phyloP scores from a whole-genome alignment of 2,888 invertebrate species.

The Clitarchus hookeri region DNA sequence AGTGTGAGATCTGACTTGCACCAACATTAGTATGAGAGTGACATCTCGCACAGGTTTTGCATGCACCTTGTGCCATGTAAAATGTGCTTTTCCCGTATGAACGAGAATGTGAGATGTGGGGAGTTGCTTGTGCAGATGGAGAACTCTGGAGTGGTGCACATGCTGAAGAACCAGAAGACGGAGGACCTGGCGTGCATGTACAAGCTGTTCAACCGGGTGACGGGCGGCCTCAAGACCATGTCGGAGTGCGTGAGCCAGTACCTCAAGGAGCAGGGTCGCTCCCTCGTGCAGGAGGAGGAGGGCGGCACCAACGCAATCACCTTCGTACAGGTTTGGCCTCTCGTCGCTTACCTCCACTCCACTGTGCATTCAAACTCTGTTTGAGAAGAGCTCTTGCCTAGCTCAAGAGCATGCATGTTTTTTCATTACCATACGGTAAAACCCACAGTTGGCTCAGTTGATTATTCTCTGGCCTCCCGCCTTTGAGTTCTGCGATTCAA shows the following conservation, averaged over 20 bases:
- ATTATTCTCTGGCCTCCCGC: too few species aligned
- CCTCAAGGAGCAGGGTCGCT: conserved; percentile 93
- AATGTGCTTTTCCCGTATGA: too few species aligned
- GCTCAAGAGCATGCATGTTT: too few species aligned
- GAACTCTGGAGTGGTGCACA: conserved; percentile 98
- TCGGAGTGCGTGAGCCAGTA: conserved; percentile 94
- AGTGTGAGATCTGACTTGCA: too few species aligned
- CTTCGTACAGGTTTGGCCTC: conserved; percentile 76
- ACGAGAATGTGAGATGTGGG: background rate
- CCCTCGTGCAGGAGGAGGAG: conserved; percentile 93
- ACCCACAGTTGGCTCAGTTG: too few species aligned
- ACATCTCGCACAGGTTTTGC: too few species aligned
- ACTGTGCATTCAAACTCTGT: too few species aligned
- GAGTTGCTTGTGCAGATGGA: conserved; percentile 77
- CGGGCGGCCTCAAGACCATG: conserved; percentile 92
- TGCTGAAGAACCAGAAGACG: conserved; percentile 96
- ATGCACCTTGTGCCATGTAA: too few species aligned
- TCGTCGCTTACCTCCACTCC: too few species aligned
- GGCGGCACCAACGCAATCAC: conserved; percentile 85
- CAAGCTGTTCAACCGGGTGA: conserved; percentile 91
- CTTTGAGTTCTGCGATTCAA: too few species aligned
- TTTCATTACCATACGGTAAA: too few species aligned
- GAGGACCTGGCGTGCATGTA: conserved; percentile 98
- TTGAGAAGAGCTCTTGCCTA: background rate
- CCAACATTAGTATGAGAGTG: too few species aligned